These are phyloP conservation scores for Rhopalosiphum padi DNA, from an alignment of 1,140 invertebrate species.

Conservation along the genomic window DNA sequence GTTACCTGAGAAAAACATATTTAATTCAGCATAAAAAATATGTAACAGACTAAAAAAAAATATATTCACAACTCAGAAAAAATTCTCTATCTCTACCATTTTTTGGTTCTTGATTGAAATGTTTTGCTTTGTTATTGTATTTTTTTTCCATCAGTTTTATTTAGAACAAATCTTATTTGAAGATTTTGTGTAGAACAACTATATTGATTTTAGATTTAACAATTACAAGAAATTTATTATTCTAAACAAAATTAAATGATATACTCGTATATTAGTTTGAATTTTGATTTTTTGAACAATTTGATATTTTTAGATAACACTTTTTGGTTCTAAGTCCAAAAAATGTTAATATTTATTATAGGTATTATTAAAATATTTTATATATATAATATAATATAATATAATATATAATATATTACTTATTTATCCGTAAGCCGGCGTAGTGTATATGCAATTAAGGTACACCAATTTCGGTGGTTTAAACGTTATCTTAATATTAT, in stretches of 20 bases:
- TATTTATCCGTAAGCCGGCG: background rate
- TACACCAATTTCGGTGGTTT: background rate
- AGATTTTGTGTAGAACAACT: no score
- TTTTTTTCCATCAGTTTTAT: background rate
- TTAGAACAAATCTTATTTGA: background rate
- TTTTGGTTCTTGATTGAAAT: background rate
- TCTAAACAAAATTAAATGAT: no score
- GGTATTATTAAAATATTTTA: no score
- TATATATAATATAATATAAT: no score
- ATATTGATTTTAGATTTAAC: no score
- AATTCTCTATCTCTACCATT: background rate
- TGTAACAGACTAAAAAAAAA: background rate
- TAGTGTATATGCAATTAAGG: background rate
- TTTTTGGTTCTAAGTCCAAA: background rate
- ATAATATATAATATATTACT: no score
- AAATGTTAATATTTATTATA: background rate
- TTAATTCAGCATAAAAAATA: no score
- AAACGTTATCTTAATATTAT: background rate
- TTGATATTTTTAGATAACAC: background rate
- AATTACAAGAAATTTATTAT: no score
- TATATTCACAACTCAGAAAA: background rate
- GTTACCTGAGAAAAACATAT: no score
- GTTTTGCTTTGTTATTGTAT: background rate
- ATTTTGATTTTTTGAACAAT: no score
- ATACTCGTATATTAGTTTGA: no score